phyloP scores from a whole-genome alignment of 2,888 invertebrate species.

The Tipula helvola region DNA sequence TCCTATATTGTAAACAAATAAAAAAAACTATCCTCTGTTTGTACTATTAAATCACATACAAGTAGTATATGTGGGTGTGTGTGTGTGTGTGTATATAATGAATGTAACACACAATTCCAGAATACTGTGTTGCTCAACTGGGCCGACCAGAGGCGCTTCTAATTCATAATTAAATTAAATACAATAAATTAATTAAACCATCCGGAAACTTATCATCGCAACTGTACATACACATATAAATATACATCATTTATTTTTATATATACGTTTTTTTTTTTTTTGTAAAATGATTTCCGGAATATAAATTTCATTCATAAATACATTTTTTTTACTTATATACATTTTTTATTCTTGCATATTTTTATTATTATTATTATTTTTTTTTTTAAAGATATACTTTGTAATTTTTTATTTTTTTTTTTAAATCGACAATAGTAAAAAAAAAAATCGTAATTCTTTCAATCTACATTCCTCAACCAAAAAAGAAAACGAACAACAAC shows the following conservation, averaged over 20 bases:
- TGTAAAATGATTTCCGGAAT: not conserved
- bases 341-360: not conserved
- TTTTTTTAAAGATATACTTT: not conserved
- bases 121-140: not conserved
- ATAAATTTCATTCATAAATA: slow-evolving; percentile 1
- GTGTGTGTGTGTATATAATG: not conserved
- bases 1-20: not conserved
- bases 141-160: not conserved
- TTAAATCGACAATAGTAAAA: not conserved
- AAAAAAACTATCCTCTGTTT: not conserved
- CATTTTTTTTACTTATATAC: not conserved
- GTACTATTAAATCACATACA: not conserved
- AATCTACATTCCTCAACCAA: not conserved
- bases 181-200: slow-evolving; percentile 4
- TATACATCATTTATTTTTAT: not conserved
- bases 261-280: not conserved
- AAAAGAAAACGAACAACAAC: not conserved
- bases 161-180: not conserved
- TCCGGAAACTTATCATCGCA: not conserved
- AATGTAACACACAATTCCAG: not conserved
- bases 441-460: not conserved
- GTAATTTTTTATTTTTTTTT: not conserved
- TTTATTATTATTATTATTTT: not conserved
- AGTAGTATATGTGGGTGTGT: not conserved
- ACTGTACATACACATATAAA: not conserved